Evolutionary conservation across 2,797 vertebrate genomes (phyloP).

Genomic region (Pachyuromys duprasi): DNA sequence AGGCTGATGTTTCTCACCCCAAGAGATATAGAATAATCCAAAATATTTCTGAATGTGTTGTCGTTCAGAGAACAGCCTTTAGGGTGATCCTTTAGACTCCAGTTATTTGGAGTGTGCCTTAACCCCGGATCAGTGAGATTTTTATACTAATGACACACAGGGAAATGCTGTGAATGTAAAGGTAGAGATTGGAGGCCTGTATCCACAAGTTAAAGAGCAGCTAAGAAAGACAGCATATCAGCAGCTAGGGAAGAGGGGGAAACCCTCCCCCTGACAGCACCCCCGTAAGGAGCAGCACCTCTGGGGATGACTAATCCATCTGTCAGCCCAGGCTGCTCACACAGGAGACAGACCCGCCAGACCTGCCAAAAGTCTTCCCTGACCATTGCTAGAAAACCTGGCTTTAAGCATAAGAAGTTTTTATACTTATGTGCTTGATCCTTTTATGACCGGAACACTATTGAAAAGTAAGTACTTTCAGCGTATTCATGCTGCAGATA

Average conservation of each 20-base stretch:
- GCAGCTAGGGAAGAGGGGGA: background rate
- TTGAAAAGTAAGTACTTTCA: background rate
- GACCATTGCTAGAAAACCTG: background rate
- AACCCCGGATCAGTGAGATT: background rate
- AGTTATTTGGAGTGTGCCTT: background rate
- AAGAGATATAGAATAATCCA: background rate
- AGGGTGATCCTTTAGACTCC: too few species aligned
- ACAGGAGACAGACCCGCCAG: background rate
- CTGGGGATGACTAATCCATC: background rate
- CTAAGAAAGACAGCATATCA: background rate
- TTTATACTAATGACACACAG: too few species aligned
- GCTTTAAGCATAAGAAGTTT: background rate
- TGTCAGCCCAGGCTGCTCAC: background rate
- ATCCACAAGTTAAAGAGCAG: background rate
- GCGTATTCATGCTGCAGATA: background rate
- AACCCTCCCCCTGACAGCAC: background rate
- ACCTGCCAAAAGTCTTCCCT: background rate
- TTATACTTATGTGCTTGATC: conserved; percentile 13
- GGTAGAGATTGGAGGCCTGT: background rate
- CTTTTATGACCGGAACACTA: background rate
- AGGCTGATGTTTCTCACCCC: background rate
- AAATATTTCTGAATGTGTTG: background rate
- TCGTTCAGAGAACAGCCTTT: background rate
- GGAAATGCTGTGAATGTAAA: background rate
- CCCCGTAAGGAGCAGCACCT: background rate